Conservation (phyloP, 2,797 vertebrate genomes). For the Sphaeramia orbicularis region DNA sequence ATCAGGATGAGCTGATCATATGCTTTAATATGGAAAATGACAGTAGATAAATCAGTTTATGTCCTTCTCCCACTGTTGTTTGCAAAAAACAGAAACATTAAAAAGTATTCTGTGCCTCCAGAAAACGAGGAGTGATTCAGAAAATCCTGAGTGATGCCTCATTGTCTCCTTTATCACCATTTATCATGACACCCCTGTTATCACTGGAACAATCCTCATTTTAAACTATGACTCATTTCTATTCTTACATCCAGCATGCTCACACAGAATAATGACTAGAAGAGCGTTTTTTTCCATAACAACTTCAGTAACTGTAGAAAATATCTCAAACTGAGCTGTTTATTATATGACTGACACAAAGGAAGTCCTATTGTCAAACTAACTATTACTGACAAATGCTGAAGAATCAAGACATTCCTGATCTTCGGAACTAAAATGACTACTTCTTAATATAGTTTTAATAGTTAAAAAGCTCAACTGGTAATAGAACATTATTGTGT, state of each 20-base stretch:
- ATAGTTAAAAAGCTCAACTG: no score
- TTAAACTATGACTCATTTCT: conserved; percentile 41
- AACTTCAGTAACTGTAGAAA: conserved; percentile 3
- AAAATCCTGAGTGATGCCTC: conserved; percentile 44
- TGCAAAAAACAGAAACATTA: conserved; percentile 23
- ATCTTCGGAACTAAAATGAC: no score
- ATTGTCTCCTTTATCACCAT: conserved; percentile 45
- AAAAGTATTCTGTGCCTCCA: conserved; percentile 25
- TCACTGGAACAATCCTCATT: conserved; percentile 28
- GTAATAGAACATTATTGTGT: no score
- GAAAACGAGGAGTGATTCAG: conserved; percentile 62
- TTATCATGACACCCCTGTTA: conserved; percentile 18
- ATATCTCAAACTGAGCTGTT: background rate
- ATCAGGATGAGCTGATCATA: conserved; percentile 50
- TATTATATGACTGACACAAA: background rate
- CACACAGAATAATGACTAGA: background rate
- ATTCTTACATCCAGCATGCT: conserved; percentile 15
- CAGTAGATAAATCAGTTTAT: conserved; percentile 34
- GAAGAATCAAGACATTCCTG: no score
- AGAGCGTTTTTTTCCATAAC: background rate
- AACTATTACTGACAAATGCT: no score
- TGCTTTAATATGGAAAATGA: conserved; percentile 28
- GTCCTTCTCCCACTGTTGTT: conserved; percentile 3
- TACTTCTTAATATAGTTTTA: no score
- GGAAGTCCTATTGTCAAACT: no score